These are phyloP conservation scores for Aricia artaxerxes DNA, from an alignment of 2,888 invertebrate genomes.

Conservation along the genomic window DNA sequence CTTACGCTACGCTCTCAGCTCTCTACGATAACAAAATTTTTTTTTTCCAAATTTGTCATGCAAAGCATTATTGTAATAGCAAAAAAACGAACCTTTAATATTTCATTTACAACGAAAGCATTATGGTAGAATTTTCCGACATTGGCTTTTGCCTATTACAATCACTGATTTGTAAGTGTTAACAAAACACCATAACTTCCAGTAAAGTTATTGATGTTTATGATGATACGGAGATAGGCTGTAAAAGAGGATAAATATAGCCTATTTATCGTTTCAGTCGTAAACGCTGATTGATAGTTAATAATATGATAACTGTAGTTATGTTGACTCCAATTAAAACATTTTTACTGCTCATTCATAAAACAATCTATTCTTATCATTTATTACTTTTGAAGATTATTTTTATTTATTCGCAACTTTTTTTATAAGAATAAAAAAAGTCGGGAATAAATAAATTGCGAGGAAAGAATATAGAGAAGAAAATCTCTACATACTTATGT, in stretches of 20 bases:
- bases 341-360: neutral
- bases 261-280: slow-evolving; percentile 15
- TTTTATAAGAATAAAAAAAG: no score
- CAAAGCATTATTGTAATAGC: neutral
- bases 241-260: slow-evolving; percentile 14
- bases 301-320: slow-evolving; percentile 8
- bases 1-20: no score
- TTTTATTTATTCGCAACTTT: neutral
- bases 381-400: neutral
- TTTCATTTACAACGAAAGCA: neutral
- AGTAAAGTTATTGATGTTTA: slow-evolving; percentile 17
- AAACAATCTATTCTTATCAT: neutral
- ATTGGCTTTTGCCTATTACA: neutral
- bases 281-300: slow-evolving; percentile 18
- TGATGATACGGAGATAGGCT: neutral
- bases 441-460: no score
- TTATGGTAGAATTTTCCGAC: neutral
- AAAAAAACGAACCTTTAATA: neutral
- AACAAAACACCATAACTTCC: slow-evolving; percentile 6
- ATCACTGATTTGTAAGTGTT: neutral
- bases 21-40: no score
- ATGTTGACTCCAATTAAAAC: neutral
- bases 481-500: no score
- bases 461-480: no score
- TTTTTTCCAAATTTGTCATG: no score